A percentile compares a stretch with the other conserved stretches of the same genome.
Evolutionary conservation across 2,113 vertebrate genomes (phyloP).

Genomic region (Fregata magnificens): DNA sequence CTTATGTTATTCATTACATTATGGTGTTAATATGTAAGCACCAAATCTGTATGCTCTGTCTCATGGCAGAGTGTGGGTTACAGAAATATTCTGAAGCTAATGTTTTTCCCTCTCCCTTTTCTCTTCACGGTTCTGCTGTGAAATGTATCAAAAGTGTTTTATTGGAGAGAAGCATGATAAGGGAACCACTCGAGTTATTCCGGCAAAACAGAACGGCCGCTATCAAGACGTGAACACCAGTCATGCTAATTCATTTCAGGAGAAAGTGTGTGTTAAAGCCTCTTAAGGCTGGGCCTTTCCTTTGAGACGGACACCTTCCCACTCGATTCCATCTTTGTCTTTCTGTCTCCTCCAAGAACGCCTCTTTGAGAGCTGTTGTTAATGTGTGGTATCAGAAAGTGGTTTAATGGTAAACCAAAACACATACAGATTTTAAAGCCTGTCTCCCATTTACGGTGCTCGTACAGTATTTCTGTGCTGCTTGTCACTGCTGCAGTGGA

Average conservation of each 20-base stretch:
- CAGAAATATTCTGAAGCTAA: background rate
- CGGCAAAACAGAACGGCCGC: background rate
- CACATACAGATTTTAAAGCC: background rate
- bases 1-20: accelerated
- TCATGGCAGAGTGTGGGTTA: background rate
- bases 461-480: background rate
- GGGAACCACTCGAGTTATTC: background rate
- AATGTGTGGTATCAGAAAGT: background rate
- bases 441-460: background rate
- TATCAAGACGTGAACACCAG: background rate
- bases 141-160: background rate
- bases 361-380: background rate
- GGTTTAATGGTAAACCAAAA: background rate
- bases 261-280: background rate
- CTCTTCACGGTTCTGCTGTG: background rate
- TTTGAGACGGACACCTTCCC: background rate
- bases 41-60: background rate
- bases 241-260: accelerated
- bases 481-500: background rate
- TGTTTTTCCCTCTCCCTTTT: background rate
- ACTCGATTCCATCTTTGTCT: background rate
- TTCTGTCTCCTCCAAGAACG: background rate
- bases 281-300: background rate
- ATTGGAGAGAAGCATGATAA: background rate
- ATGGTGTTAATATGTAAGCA: background rate